These are phyloP conservation scores for Dolichomitus sp. DNA, from an alignment of 2,888 invertebrate genomes.

Conservation along the genomic window DNA sequence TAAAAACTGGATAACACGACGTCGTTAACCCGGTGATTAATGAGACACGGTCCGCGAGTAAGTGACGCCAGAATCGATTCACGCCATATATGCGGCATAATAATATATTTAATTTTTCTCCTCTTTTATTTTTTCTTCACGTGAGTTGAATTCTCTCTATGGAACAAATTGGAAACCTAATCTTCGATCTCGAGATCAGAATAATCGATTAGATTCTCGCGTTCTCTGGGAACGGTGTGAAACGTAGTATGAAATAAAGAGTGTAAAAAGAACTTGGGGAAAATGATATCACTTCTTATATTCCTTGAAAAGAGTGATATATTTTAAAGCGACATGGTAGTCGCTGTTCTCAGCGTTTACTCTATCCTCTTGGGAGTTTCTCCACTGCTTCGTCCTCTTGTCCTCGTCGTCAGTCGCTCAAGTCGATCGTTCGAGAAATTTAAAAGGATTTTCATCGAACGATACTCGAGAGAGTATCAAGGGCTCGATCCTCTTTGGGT, in stretches of 20 bases:
- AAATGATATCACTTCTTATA: conserved; percentile 30
- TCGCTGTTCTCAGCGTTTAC: conserved; percentile 18
- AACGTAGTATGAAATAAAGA: conserved; percentile 5
- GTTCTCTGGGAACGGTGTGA: conserved; percentile 28
- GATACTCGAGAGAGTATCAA: conserved; percentile 71
- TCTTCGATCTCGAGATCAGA: conserved; percentile 54
- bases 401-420: conserved; percentile 4
- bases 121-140: background rate
- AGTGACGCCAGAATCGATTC: conserved; percentile 33
- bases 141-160: conserved; percentile 1
- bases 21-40: conserved; percentile 77
- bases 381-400: conserved; percentile 15
- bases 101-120: conserved; percentile 18
- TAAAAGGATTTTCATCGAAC: conserved; percentile 74
- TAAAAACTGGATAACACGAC: conserved; percentile 69
- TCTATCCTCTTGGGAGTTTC: conserved; percentile 27
- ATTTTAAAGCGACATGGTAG: background rate
- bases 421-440: conserved; percentile 62
- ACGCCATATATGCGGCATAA: conserved; percentile 18
- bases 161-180: conserved; percentile 52
- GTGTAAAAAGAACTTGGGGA: background rate
- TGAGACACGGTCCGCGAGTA: conserved; percentile 47
- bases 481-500: conserved; percentile 7
- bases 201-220: conserved; percentile 47
- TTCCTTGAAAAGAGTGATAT: background rate